Percentiles rank a stretch among this genome's conserved stretches.
These are phyloP conservation scores for Drosophila fulvimacula DNA, from an alignment of 2,888 invertebrate species.

Conservation along the genomic window DNA sequence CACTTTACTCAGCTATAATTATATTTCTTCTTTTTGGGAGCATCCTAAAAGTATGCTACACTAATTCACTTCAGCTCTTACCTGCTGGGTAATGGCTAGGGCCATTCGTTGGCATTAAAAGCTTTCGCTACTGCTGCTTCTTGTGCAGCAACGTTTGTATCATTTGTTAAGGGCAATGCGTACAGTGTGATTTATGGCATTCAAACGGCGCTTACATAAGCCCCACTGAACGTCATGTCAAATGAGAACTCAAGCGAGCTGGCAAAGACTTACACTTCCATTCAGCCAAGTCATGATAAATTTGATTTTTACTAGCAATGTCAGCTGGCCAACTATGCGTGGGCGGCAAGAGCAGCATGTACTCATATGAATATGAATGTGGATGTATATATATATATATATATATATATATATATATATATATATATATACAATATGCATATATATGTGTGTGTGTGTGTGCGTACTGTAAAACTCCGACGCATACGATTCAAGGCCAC, in stretches of 20 bases:
- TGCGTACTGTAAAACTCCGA: background rate
- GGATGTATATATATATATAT: too few relatives aligned
- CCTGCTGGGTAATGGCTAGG: too few relatives aligned
- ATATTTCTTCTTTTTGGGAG: background rate
- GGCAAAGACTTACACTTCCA: constrained; percentile 19
- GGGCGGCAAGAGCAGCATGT: constrained; percentile 17
- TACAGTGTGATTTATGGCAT: constrained; percentile 34
- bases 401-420: background rate
- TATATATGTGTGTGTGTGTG: too few relatives aligned
- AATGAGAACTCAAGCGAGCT: constrained; percentile 16
- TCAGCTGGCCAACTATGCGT: constrained; percentile 8
- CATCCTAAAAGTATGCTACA: constrained; percentile 1
- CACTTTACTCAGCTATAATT: too few relatives aligned
- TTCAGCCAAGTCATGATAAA: constrained; percentile 17
- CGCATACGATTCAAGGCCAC: constrained; percentile 39
- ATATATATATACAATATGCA: background rate
- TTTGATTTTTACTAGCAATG: constrained; percentile 26
- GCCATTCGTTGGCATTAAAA: background rate
- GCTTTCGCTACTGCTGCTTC: background rate
- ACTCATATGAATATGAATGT: background rate
- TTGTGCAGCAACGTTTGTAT: background rate
- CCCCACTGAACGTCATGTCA: background rate
- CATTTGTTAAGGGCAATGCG: constrained; percentile 21
- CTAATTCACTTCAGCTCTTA: background rate
- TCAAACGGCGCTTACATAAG: background rate